phyloP scores from a whole-genome alignment of 2,888 invertebrate genomes.

The Onchidella celtica region DNA sequence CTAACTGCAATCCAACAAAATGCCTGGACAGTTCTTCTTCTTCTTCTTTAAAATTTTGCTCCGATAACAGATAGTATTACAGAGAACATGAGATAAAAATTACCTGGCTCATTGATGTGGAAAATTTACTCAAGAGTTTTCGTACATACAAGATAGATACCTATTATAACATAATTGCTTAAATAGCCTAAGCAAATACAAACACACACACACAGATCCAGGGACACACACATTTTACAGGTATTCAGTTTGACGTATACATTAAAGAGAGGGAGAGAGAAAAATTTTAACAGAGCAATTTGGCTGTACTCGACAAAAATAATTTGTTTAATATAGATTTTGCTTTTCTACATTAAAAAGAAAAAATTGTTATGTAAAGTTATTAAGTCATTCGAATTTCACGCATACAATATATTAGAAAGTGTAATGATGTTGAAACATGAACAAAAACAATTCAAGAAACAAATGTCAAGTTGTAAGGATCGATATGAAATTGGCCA shows the following conservation, averaged over 20 bases:
- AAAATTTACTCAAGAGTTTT: not conserved
- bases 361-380: too few relatives aligned
- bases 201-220: slow-evolving; percentile 11
- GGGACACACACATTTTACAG: not conserved
- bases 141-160: not conserved
- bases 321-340: too few relatives aligned
- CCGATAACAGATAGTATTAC: not conserved
- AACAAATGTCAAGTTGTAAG: too few relatives aligned
- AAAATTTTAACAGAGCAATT: too few relatives aligned
- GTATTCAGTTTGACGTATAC: not conserved
- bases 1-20: not conserved
- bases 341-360: too few relatives aligned
- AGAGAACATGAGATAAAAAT: not conserved
- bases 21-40: not conserved
- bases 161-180: not conserved
- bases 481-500: too few relatives aligned
- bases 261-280: too few relatives aligned
- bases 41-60: not conserved
- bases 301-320: too few relatives aligned
- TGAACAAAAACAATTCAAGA: too few relatives aligned
- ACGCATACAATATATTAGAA: too few relatives aligned
- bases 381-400: too few relatives aligned
- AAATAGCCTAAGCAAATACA: not conserved
- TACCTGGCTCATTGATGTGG: not conserved
- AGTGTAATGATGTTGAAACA: too few relatives aligned